These are phyloP conservation scores for Drosophila aff. DNA, from an alignment of 1,140 invertebrate species.

Conservation along the genomic window DNA sequence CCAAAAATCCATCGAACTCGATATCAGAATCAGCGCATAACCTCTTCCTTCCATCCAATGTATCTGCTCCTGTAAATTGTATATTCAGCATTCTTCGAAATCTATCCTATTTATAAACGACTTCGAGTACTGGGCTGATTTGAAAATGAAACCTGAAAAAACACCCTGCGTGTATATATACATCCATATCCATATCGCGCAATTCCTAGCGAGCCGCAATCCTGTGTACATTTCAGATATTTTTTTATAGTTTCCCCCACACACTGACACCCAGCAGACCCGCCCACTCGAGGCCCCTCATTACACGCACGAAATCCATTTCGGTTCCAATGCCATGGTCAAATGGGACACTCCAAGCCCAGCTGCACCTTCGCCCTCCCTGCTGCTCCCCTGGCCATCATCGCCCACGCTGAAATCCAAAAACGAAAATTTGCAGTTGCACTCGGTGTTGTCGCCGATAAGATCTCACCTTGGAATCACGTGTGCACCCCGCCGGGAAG, in stretches of 20 bases:
- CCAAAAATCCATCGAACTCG: conserved; percentile 53
- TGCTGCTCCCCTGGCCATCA: conserved; percentile 4
- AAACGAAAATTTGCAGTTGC: conserved; percentile 61
- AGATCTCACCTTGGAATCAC: conserved; percentile 61
- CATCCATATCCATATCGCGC: conserved; percentile 27
- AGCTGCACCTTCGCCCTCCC: background rate
- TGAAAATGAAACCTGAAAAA: conserved; percentile 9
- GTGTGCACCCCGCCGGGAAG: conserved; percentile 32
- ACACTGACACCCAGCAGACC: conserved; percentile 16
- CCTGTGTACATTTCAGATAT: conserved; percentile 31
- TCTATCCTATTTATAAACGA: conserved; percentile 11
- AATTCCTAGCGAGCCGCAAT: conserved; percentile 2
- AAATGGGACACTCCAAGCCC: conserved; percentile 30
- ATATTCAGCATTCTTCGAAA: conserved; percentile 35
- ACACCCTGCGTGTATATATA: conserved; percentile 33
- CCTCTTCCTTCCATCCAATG: conserved; percentile 28
- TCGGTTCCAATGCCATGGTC: conserved; percentile 55
- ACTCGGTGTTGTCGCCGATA: conserved; percentile 43
- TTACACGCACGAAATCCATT: conserved; percentile 57
- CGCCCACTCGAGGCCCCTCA: conserved; percentile 39
- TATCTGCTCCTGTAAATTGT: conserved; percentile 37
- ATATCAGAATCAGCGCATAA: conserved; percentile 41
- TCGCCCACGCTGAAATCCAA: conserved; percentile 39
- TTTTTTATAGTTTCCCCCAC: conserved; percentile 35
- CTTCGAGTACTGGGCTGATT: conserved; percentile 21